Conservation (phyloP, 2,113 vertebrate species). For the Vicugna pacos region DNA sequence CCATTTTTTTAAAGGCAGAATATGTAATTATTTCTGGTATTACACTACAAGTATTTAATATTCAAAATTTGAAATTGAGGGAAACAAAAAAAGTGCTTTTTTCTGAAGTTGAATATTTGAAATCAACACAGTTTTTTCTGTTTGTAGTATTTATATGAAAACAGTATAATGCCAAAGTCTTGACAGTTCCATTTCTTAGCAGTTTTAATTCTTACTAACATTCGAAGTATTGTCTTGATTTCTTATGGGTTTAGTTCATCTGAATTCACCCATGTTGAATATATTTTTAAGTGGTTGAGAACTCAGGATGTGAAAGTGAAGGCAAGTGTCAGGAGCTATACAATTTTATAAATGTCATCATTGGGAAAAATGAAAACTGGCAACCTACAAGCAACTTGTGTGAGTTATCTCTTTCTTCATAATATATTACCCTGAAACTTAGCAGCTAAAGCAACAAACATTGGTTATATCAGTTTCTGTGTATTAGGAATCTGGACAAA, state of each 20-base stretch:
- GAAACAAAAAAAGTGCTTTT: background rate
- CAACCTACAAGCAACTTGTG: background rate
- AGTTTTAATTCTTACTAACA: background rate
- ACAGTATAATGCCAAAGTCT: background rate
- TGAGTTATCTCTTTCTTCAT: background rate
- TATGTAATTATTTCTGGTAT: background rate
- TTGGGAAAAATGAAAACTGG: background rate
- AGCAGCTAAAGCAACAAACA: background rate
- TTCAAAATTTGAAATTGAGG: background rate
- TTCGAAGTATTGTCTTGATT: background rate
- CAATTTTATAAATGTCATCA: background rate
- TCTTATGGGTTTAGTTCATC: background rate
- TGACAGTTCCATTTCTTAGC: background rate
- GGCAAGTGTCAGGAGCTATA: background rate
- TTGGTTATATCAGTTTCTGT: background rate
- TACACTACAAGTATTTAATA: background rate
- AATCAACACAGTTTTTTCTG: background rate
- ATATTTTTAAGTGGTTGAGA: background rate
- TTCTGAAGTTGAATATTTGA: background rate
- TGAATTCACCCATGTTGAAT: background rate
- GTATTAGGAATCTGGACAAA: background rate
- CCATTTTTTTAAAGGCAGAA: background rate
- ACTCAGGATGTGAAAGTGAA: background rate
- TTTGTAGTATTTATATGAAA: background rate
- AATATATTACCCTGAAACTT: background rate